Percentiles rank a stretch among this genome's conserved stretches.
Evolutionary conservation across 37 sponge, comb jelly and placozoan species (phyloP).

Genomic region (Bolinopsis microptera): DNA sequence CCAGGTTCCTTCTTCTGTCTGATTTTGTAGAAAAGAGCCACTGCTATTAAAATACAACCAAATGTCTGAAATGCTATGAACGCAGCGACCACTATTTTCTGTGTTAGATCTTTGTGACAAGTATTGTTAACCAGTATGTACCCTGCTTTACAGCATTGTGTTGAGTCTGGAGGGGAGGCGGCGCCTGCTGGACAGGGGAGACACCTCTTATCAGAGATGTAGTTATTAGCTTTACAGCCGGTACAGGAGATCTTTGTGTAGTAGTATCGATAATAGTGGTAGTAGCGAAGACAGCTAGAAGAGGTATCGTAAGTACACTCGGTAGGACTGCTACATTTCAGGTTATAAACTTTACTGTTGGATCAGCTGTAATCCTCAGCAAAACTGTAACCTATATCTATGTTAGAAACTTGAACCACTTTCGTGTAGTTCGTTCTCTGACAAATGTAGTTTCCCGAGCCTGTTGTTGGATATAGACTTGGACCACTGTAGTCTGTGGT

Average conservation of each 20-base stretch:
- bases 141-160: not conserved
- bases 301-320: not conserved
- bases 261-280: not conserved
- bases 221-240: not conserved
- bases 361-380: not conserved
- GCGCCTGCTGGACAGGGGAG: not conserved
- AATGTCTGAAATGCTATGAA: not conserved
- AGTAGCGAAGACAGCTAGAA: not conserved
- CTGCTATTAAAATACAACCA: not conserved
- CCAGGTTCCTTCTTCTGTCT: not conserved
- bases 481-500: too few species aligned
- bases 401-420: not conserved
- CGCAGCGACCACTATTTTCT: not conserved
- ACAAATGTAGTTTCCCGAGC: not conserved
- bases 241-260: not conserved
- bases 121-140: not conserved
- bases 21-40: not conserved
- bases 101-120: not conserved
- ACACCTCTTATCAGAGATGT: not conserved
- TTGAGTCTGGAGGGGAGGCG: not conserved
- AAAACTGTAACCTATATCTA: not conserved
- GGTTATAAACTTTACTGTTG: not conserved
- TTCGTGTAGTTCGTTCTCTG: not conserved
- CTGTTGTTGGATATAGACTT: too few species aligned
- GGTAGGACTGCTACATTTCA: not conserved